These are phyloP conservation scores for Boloria euphrosyne DNA, from an alignment of 2,888 invertebrate species.

Conservation along the genomic window DNA sequence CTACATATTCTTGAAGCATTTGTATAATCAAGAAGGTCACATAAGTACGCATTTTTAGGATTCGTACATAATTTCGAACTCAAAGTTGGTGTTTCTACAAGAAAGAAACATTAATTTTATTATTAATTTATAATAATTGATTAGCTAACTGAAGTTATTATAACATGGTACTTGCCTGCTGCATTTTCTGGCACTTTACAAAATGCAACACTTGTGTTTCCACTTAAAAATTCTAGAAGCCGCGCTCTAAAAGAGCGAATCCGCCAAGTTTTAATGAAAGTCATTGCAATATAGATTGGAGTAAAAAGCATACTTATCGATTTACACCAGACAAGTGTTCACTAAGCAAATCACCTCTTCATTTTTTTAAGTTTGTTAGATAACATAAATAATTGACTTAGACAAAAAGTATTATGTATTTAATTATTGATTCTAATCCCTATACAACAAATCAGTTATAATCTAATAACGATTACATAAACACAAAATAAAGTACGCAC, in stretches of 20 bases:
- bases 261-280: slow-evolving; percentile 91
- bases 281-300: slow-evolving; percentile 91
- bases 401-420: slow-evolving; percentile 17
- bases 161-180: slow-evolving; percentile 27
- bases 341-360: slow-evolving; percentile 30
- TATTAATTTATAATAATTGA: not conserved
- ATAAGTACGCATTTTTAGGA: slow-evolving; percentile 81
- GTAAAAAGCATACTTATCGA: slow-evolving; percentile 86
- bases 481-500: slow-evolving; percentile 26
- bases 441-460: slow-evolving; percentile 48
- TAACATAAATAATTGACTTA: slow-evolving; percentile 16
- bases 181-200: slow-evolving; percentile 77
- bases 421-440: slow-evolving; percentile 76
- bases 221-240: slow-evolving; percentile 83
- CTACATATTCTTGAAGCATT: slow-evolving; percentile 75
- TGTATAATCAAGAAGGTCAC: slow-evolving; percentile 82
- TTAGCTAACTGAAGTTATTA: not conserved
- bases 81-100: slow-evolving; percentile 72
- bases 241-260: slow-evolving; percentile 87
- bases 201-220: slow-evolving; percentile 83
- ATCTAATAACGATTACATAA: slow-evolving; percentile 32
- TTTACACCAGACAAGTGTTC: slow-evolving; percentile 11
- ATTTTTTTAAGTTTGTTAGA: slow-evolving; percentile 36
- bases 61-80: slow-evolving; percentile 81
- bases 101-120: slow-evolving; percentile 45